Evolutionary conservation across 2,888 invertebrate species (phyloP).

Genomic region (Anthrax anthrax): DNA sequence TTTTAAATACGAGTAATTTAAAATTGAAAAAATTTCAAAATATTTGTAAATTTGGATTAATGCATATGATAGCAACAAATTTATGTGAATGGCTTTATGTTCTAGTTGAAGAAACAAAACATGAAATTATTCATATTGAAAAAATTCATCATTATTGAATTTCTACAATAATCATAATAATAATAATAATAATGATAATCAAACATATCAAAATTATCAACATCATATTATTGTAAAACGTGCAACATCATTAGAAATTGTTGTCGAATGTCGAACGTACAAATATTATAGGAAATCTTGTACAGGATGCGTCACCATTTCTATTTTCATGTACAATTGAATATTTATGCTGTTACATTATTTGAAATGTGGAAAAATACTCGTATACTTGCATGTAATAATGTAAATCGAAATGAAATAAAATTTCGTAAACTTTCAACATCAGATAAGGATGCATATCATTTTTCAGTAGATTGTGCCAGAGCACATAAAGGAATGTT

Average conservation of each 20-base stretch:
- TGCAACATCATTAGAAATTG: conserved; percentile 10
- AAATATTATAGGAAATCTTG: conserved; percentile 45
- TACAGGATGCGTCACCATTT: conserved; percentile 51
- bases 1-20: conserved; percentile 61
- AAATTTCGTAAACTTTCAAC: conserved; percentile 1
- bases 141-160: background rate
- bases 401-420: background rate
- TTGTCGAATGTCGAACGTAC: conserved; percentile 36
- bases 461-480: conserved; percentile 60
- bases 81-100: conserved; percentile 76
- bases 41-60: conserved; percentile 66
- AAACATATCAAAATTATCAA: background rate
- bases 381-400: conserved; percentile 54
- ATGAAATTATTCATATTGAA: conserved; percentile 54
- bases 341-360: conserved; percentile 68
- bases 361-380: conserved; percentile 79
- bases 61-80: conserved; percentile 84
- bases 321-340: conserved; percentile 72
- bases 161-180: background rate
- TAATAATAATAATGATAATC: background rate
- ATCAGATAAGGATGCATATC: conserved; percentile 29
- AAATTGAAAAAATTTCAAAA: conserved; percentile 43
- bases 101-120: conserved; percentile 65
- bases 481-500: conserved; percentile 59
- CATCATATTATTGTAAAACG: conserved; percentile 5